Evolutionary conservation across 2,797 vertebrate species (phyloP), one percentile per base, ranked within the genome.

Genomic region (Peromyscus melanophrys): DNA sequence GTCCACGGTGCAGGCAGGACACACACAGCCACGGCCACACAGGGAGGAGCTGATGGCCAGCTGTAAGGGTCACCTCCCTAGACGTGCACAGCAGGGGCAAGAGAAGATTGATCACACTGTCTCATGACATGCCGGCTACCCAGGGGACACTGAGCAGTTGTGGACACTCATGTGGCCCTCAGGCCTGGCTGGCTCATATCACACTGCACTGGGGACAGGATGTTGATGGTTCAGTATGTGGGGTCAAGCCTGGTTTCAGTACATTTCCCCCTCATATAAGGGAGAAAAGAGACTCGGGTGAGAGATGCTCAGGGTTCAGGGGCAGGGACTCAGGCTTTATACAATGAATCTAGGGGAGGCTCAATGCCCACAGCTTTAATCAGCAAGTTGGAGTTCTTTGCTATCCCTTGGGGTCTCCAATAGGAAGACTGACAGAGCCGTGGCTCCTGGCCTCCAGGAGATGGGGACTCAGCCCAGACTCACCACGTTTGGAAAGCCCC

Each of bases 141-240:
- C 37, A 6, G 78, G 21, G 29, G 71, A 43, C 19, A 29, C 49
- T 65, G 0, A 0, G 73, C 17, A 34, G 57, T 86, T 90, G 40
- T 76, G 37, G 17, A 76, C 21, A 14, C 57, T 52, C 12, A 65
- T 23, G 46, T 46, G 16, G 34, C 13, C 52, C 73, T 82, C 8
- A 0, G 57, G 69, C 69, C 31, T 12, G 25, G 76, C 49, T 14
- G 3, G 52, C 43, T 91, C 5, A 0, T 14, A 5, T 10, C 9
- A 10, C 0, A 8, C 0, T 1, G 46, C 59, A 34, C 1, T 5
- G 13, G 29, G 19, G 31, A 65, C 0, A 0, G 73, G 13, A 61
- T 5, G 10, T 1, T 12, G 29, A 31, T 11, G 34, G 61, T 16
- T 31, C 3, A 21, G 40, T 0, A 19, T 63, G 43, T 12, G 71